phyloP scores from a whole-genome alignment of 1,140 invertebrate species.

The Drosophila triauraria region DNA sequence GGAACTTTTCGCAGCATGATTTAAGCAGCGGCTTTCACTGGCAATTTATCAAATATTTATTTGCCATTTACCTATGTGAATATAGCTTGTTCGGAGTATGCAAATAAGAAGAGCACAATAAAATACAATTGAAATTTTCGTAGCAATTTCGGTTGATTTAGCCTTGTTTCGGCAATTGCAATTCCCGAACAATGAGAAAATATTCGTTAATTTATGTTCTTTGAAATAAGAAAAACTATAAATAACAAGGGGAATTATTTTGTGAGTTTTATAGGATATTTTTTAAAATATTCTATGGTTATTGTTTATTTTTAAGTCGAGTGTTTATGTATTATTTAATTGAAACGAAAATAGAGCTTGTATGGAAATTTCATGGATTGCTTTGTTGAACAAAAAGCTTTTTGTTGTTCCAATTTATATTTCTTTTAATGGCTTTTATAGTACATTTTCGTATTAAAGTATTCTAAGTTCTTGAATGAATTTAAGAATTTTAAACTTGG shows the following conservation, averaged over 20 bases:
- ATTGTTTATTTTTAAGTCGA: not conserved
- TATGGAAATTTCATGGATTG: not conserved
- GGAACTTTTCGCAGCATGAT: not conserved
- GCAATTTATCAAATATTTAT: constrained; percentile 30
- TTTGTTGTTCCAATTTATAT: too few relatives aligned
- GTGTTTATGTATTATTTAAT: not conserved
- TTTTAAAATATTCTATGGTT: not conserved
- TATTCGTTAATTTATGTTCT: constrained; percentile 17
- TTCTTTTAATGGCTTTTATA: not conserved
- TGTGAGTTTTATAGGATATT: not conserved
- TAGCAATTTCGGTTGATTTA: constrained; percentile 14
- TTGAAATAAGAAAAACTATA: not conserved
- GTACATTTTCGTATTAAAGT: not conserved
- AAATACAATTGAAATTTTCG: constrained; percentile 19
- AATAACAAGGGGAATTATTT: not conserved
- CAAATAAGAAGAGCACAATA: constrained; percentile 15
- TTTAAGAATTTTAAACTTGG: not conserved
- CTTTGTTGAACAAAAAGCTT: not conserved
- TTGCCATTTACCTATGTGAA: constrained; percentile 11
- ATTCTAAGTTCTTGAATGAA: not conserved
- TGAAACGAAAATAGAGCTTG: not conserved
- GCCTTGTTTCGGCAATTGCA: not conserved
- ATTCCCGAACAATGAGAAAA: constrained; percentile 8
- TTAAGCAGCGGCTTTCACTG: not conserved
- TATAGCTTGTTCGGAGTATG: constrained; percentile 1